Percentiles rank a stretch among this genome's conserved stretches.
Evolutionary conservation across 1,140 invertebrate species (phyloP).

Genomic region (Drosophila kurseongensis): DNA sequence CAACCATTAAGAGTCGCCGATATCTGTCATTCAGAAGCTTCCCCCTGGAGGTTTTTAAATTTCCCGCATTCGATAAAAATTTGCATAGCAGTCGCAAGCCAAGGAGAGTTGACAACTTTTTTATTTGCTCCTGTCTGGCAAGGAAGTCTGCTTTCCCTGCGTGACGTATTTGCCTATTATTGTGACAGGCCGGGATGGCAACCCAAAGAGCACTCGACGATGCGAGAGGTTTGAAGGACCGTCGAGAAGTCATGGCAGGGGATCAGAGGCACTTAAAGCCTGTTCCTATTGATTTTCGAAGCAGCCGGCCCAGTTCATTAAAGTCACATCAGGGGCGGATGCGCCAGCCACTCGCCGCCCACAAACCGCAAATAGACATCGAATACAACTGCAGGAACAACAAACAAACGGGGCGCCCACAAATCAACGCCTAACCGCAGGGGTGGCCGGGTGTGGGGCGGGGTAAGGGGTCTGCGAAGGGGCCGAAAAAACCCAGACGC

Average conservation of each 20-base stretch:
- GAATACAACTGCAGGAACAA: conserved; percentile 41
- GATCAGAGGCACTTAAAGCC: conserved; percentile 51
- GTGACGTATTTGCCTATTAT: conserved; percentile 67
- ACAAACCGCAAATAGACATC: conserved; percentile 72
- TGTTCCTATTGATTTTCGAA: conserved; percentile 66
- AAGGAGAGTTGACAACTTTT: conserved; percentile 77
- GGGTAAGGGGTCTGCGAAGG: background rate
- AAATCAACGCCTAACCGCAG: conserved; percentile 80
- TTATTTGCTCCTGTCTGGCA: conserved; percentile 48
- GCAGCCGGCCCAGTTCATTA: conserved; percentile 69
- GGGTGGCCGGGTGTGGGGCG: background rate
- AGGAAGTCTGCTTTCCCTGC: conserved; percentile 5
- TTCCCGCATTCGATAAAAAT: conserved; percentile 29
- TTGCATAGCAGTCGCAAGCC: conserved; percentile 60
- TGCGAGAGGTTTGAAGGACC: conserved; percentile 28
- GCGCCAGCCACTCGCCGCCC: conserved; percentile 15
- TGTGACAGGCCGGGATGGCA: conserved; percentile 47
- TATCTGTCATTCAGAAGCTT: background rate
- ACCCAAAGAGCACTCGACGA: conserved; percentile 36
- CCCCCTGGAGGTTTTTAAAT: conserved; percentile 1
- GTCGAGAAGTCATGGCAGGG: conserved; percentile 24
- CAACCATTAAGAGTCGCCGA: conserved; percentile 11
- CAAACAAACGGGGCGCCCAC: conserved; percentile 65
- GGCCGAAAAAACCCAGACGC: conserved; percentile 33
- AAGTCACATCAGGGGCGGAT: conserved; percentile 70